Conservation (phyloP, 1,140 invertebrate genomes). For the Plodia interpunctella region DNA sequence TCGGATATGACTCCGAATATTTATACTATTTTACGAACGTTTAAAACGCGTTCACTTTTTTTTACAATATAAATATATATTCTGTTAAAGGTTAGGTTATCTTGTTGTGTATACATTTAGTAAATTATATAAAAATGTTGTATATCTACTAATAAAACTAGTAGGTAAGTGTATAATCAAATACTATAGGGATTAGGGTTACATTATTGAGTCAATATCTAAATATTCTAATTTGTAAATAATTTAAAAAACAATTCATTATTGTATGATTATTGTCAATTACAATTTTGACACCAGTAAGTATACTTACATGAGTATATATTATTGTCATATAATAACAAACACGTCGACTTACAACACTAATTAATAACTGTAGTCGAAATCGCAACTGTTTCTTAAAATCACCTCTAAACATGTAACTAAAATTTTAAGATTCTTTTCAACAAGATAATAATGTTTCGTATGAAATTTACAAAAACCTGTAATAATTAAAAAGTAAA, state of each 20-base stretch:
- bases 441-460: too few species aligned
- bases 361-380: not conserved
- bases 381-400: not conserved
- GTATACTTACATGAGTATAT: not conserved
- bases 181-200: not conserved
- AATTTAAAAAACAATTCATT: not conserved
- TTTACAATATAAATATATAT: too few species aligned
- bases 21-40: too few species aligned
- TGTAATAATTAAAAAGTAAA: too few species aligned
- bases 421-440: too few species aligned
- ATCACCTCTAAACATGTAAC: not conserved
- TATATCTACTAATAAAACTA: constrained; percentile 1
- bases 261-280: not conserved
- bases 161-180: not conserved
- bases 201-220: not conserved
- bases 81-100: too few species aligned
- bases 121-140: constrained; percentile 1
- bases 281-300: not conserved
- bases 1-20: too few species aligned
- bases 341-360: constrained; percentile 3
- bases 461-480: too few species aligned
- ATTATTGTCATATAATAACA: not conserved
- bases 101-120: not conserved
- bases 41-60: too few species aligned
- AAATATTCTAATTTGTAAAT: not conserved